Evolutionary conservation across 2,888 invertebrate genomes (phyloP).

Genomic region (Pseudococcus viburni): DNA sequence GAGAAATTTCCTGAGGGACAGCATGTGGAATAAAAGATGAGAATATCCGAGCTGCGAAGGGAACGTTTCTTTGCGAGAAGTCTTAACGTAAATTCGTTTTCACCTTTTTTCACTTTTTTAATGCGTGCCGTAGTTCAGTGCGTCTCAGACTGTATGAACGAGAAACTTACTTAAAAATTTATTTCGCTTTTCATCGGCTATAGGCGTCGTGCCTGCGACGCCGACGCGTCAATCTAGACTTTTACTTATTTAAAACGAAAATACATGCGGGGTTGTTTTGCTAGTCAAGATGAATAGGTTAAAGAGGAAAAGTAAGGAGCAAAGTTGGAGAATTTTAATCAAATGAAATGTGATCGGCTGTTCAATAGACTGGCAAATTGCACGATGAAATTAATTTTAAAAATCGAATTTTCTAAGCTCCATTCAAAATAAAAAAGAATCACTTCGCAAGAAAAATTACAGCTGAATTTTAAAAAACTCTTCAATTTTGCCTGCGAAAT

Average conservation of each 20-base stretch:
- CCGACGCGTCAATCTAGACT: background rate
- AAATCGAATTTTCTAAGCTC: too few relatives aligned
- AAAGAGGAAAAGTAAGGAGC: background rate
- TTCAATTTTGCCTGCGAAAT: background rate
- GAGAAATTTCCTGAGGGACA: conserved; percentile 51
- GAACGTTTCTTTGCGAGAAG: conserved; percentile 33
- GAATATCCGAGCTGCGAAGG: conserved; percentile 37
- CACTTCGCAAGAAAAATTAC: too few relatives aligned
- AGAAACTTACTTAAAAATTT: conserved; percentile 24
- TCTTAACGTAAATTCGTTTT: conserved; percentile 42
- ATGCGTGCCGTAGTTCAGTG: conserved; percentile 28
- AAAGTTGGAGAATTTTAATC: too few relatives aligned
- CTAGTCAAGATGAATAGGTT: background rate
- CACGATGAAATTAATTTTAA: too few relatives aligned
- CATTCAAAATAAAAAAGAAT: too few relatives aligned
- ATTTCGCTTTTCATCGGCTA: conserved; percentile 31
- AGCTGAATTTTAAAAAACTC: background rate
- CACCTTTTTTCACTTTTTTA: conserved; percentile 49
- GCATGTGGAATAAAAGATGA: conserved; percentile 61
- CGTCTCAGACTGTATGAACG: conserved; percentile 3
- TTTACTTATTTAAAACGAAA: conserved; percentile 28
- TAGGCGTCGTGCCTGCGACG: background rate
- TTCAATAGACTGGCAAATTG: too few relatives aligned
- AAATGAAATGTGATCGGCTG: too few relatives aligned
- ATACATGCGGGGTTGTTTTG: background rate